phyloP scores from a whole-genome alignment of 2,888 invertebrate genomes.

The Leptothorax acervorum region DNA sequence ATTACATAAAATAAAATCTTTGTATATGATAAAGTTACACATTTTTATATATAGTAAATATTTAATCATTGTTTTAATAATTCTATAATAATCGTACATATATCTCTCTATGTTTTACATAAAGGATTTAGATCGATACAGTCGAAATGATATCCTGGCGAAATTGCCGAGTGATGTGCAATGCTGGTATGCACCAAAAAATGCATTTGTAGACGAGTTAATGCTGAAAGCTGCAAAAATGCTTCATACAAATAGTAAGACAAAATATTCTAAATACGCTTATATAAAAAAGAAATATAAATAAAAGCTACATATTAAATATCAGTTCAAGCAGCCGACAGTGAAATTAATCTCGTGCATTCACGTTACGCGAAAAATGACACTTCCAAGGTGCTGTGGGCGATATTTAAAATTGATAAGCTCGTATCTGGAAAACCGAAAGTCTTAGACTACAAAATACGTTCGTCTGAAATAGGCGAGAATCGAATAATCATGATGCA shows the following conservation, averaged over 20 bases:
- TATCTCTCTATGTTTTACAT: not conserved
- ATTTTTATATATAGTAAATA: not conserved
- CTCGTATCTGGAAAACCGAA: constrained; percentile 38
- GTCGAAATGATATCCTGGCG: constrained; percentile 19
- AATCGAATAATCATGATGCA: constrained; percentile 52
- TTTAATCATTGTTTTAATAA: not conserved
- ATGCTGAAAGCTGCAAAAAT: constrained; percentile 60
- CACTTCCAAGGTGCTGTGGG: constrained; percentile 60
- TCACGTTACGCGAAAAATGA: constrained; percentile 58
- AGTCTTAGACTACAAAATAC: constrained; percentile 67
- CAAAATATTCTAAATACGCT: not conserved
- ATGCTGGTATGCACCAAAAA: constrained; percentile 64
- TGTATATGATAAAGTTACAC: not conserved
- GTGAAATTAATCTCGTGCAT: constrained; percentile 40
- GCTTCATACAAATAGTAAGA: constrained; percentile 48
- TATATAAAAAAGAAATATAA: not conserved
- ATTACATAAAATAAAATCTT: not conserved
- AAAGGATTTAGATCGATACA: constrained; percentile 42
- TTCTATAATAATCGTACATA: not conserved
- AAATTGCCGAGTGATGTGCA: constrained; percentile 56
- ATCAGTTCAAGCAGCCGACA: constrained; percentile 51
- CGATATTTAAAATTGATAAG: constrained; percentile 58
- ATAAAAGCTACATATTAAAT: not conserved
- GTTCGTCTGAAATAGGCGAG: constrained; percentile 62
- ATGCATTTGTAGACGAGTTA: constrained; percentile 61